Percentiles rank a stretch among this genome's conserved stretches.
phyloP scores from a whole-genome alignment of 2,797 vertebrate species.

The Aotus griseimembra region DNA sequence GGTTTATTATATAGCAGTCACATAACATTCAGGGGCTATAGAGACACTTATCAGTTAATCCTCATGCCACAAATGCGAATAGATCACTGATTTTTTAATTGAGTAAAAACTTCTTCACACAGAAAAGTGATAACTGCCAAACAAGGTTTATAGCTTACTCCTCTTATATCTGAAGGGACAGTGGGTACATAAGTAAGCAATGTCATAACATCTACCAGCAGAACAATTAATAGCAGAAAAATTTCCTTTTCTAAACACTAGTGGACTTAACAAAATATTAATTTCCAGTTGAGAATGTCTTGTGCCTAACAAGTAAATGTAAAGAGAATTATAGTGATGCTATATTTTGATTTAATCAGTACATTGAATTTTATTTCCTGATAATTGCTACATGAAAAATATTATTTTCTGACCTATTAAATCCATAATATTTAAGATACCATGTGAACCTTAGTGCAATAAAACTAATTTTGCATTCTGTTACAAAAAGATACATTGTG shows the following conservation, averaged over 20 bases:
- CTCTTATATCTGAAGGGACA: background rate
- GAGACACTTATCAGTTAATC: slow-evolving; percentile 39
- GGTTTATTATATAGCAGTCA: background rate
- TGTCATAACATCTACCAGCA: background rate
- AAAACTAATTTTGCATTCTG: background rate
- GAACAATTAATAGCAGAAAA: background rate
- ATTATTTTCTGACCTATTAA: slow-evolving; percentile 1
- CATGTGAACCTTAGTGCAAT: background rate
- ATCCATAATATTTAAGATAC: background rate
- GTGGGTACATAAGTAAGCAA: background rate
- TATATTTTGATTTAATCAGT: background rate
- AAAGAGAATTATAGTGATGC: background rate
- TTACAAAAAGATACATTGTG: background rate
- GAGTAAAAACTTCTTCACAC: background rate
- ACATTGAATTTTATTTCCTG: background rate
- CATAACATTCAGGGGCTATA: background rate
- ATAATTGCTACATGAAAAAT: slow-evolving; percentile 36
- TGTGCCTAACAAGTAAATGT: slow-evolving; percentile 1
- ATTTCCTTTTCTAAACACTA: slow-evolving; percentile 26
- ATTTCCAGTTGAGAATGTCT: slow-evolving; percentile 18
- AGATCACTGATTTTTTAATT: slow-evolving; percentile 14
- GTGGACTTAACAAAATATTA: background rate
- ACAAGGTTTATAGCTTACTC: background rate
- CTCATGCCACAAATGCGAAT: background rate
- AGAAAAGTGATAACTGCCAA: background rate